Conservation (phyloP, 2,113 vertebrate species). For the Oxyura jamaicensis region DNA sequence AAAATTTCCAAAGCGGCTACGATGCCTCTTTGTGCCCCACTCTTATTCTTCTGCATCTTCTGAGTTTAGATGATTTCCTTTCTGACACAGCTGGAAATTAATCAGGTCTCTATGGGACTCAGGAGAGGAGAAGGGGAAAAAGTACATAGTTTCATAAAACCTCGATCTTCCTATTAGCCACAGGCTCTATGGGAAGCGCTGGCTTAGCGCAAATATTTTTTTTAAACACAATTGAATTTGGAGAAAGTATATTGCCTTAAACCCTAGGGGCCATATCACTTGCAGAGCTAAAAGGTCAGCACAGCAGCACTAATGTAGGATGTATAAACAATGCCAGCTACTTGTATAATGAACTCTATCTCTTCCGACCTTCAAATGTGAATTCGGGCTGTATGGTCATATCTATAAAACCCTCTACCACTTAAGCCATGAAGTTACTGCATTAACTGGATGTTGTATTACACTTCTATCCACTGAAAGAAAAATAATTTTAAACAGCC, state of each 20-base stretch:
- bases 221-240: background rate
- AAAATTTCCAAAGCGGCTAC: background rate
- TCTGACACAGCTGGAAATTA: background rate
- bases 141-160: background rate
- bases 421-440: background rate
- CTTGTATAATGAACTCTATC: background rate
- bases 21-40: background rate
- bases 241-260: background rate
- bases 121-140: background rate
- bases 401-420: background rate
- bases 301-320: background rate
- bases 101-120: background rate
- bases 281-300: constrained; percentile 17
- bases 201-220: background rate
- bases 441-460: background rate
- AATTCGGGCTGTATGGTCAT: background rate
- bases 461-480: background rate
- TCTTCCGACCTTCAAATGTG: background rate
- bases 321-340: background rate
- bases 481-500: background rate
- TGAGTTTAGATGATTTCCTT: background rate
- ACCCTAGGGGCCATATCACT: background rate
- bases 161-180: background rate
- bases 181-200: background rate
- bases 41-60: background rate